phyloP scores from a whole-genome alignment of 2,888 invertebrate genomes.

The Sinodicranocentrus sp. region DNA sequence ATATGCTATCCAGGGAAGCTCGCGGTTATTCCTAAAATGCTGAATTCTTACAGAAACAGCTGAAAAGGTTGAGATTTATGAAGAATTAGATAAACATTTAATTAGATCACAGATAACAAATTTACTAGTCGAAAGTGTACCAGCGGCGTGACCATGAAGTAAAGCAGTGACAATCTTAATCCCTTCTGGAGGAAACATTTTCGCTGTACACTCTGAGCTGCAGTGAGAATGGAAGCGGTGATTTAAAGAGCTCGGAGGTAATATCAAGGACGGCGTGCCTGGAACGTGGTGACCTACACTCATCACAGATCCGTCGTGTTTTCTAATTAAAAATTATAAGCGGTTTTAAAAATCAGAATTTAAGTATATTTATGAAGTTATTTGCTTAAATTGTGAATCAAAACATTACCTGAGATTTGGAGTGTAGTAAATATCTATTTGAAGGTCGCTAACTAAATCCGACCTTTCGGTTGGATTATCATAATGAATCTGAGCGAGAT shows the following conservation, averaged over 20 bases:
- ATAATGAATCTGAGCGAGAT: slow-evolving; percentile 3
- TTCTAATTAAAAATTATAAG: neutral
- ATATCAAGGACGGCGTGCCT: neutral
- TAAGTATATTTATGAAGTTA: no score
- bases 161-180: slow-evolving; percentile 35
- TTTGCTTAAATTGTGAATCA: no score
- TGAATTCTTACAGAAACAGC: slow-evolving; percentile 28
- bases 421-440: slow-evolving; percentile 5
- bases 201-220: slow-evolving; percentile 14
- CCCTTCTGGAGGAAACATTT: slow-evolving; percentile 32
- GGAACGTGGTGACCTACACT: slow-evolving; percentile 22
- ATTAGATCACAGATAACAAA: no score
- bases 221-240: slow-evolving; percentile 34
- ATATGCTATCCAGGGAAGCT: slow-evolving; percentile 6
- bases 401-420: neutral
- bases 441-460: neutral
- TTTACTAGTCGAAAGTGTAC: neutral
- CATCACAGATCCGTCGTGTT: neutral
- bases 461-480: neutral
- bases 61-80: no score
- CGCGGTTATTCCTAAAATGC: slow-evolving; percentile 19
- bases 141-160: slow-evolving; percentile 41
- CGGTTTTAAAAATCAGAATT: no score
- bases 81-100: no score
- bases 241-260: slow-evolving; percentile 12